These are phyloP conservation scores for Aporophyla nigra DNA, from an alignment of 2,888 invertebrate genomes.

Conservation along the genomic window DNA sequence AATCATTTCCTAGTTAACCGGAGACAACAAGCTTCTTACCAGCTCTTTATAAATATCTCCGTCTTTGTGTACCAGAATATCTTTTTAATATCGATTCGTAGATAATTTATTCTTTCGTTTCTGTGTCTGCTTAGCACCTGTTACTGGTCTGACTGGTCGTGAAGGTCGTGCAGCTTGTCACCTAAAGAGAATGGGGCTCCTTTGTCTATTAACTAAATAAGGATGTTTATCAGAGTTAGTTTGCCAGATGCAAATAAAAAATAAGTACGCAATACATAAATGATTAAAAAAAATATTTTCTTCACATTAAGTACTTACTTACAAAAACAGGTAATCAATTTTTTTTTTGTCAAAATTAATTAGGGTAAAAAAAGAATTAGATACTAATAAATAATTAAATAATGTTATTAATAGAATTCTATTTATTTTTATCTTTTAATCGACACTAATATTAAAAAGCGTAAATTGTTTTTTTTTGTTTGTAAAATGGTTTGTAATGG, in stretches of 20 bases:
- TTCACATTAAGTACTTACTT: not conserved
- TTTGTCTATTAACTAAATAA: constrained; percentile 53
- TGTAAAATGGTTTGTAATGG: too few relatives aligned
- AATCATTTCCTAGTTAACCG: constrained; percentile 50
- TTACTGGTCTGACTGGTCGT: constrained; percentile 38
- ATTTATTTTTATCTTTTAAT: not conserved
- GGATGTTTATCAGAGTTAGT: constrained; percentile 36
- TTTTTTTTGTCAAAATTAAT: not conserved
- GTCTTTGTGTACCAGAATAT: constrained; percentile 35
- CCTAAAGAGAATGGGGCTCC: constrained; percentile 55
- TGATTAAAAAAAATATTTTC: not conserved
- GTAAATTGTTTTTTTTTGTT: too few relatives aligned
- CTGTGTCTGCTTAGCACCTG: constrained; percentile 55
- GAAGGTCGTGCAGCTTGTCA: constrained; percentile 39
- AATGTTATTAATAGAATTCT: not conserved
- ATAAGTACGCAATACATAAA: not conserved
- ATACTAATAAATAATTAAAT: not conserved
- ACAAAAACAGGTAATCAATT: not conserved
- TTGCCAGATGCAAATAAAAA: not conserved
- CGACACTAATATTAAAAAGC: too few relatives aligned
- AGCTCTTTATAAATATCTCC: constrained; percentile 39
- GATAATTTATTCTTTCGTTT: constrained; percentile 47
- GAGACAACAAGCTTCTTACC: constrained; percentile 23
- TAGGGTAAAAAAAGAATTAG: not conserved
- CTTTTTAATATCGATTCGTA: constrained; percentile 12